Evolutionary conservation across 2,888 invertebrate species (phyloP).

Genomic region (Limnephilus rhombicus): DNA sequence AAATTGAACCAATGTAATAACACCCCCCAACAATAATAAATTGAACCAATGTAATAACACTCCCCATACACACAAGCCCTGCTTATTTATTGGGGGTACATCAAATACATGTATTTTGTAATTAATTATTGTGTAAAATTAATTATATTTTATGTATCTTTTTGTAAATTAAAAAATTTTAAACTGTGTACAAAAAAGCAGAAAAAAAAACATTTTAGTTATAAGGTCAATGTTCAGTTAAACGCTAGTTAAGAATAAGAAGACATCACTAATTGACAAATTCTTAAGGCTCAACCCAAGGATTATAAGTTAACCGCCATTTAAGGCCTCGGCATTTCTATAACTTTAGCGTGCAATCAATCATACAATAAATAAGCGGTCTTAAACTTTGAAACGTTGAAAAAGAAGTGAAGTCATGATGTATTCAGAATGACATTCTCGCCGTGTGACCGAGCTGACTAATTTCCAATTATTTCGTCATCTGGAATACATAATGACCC

Average conservation of each 20-base stretch:
- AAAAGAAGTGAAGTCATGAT: neutral
- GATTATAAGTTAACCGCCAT: neutral
- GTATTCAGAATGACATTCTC: slow-evolving; percentile 12
- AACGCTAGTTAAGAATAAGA: neutral
- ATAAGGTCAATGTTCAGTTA: neutral
- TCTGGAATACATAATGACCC: slow-evolving; percentile 23
- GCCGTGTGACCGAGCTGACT: slow-evolving; percentile 6
- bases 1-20: no score
- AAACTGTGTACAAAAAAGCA: neutral
- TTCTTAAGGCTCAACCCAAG: neutral
- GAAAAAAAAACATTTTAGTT: no score
- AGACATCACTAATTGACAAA: neutral
- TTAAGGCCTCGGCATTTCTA: neutral
- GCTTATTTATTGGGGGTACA: no score
- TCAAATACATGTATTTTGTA: no score
- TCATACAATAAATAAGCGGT: neutral
- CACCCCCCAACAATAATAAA: no score
- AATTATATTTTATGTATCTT: no score
- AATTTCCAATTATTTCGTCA: slow-evolving; percentile 20
- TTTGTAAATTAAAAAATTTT: no score
- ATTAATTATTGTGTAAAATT: no score
- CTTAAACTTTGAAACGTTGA: slow-evolving; percentile 1
- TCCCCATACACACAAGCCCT: no score
- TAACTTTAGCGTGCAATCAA: neutral
- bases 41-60: no score